Base-by-base conservation (phyloP, 2,797 vertebrate species). In the Sebastes cheni region DNA sequence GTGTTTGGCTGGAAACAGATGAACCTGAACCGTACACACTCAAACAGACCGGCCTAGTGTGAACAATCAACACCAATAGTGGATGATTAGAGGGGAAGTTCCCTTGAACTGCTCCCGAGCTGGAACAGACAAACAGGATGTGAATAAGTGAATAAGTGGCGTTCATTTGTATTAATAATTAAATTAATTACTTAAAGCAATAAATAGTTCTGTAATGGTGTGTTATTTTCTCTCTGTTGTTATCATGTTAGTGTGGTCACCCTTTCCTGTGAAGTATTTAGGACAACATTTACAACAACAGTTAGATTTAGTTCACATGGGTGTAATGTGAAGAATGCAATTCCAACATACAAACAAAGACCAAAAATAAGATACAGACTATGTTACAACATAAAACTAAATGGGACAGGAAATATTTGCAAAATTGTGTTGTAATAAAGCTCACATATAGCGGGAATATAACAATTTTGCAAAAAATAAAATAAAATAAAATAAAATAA, bases 1-100 rank as follows among this genome's bases (percentile, higher is more conserved):
- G 80, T 87, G 79, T 95, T 93, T 94, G 90, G 84, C 56, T 84
- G 90, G 90, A 93, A 94, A 93, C 82, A 92, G 85, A 84, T 61
- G 36, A 68, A 79, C 39, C 18, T 75, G 67, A 29, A 79, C 56
- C 69, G 79, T 42, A 76, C 50, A 87, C 83, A 80, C 6, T 64
- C n/a, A 62, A 46, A 67, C 50, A 85, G 50, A 79, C 65, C 67
- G 27, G 56, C 22, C 8, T 1, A 58, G 72, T 67, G 55, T 83
- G 79, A 62, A 82, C 71, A 79, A 81, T 75, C 78, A 82, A 84
- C 86, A 81, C 23, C 34, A 52, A 81, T 59, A 82, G 46, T 23
- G 59, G 85, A 69, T 83, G 74, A 86, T 86, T 46, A 5, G 22
- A 75, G 32, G 22, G 52, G 20, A 82, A 77, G 55, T 42, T 72